phyloP scores from a whole-genome alignment of 2,888 invertebrate species.

The Toxonevra muliebris region DNA sequence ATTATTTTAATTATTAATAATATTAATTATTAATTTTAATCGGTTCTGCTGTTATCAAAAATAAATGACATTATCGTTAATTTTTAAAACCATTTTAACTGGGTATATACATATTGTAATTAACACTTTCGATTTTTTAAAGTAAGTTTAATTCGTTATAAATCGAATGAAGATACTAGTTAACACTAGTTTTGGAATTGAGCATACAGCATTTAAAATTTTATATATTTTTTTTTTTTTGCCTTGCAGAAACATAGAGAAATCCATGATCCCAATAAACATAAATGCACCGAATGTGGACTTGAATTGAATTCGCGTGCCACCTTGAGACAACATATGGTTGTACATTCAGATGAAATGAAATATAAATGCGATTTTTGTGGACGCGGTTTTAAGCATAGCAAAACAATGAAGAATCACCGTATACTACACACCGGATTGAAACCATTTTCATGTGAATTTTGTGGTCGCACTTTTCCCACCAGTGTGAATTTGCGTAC shows the following conservation, averaged over 20 bases:
- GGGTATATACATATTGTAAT: too few relatives aligned
- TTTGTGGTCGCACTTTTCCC: constrained; percentile 64
- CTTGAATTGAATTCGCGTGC: neutral
- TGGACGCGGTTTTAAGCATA: constrained; percentile 60
- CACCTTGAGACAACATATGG: neutral
- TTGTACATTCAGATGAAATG: constrained; percentile 44
- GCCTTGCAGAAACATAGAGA: neutral
- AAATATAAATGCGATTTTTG: constrained; percentile 60
- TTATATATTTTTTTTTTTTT: neutral
- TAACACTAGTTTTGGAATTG: neutral
- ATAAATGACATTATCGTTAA: too few relatives aligned
- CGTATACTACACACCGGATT: constrained; percentile 62
- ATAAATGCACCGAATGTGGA: neutral
- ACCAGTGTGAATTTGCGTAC: constrained; percentile 64
- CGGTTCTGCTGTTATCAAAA: too few relatives aligned
- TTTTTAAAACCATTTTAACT: too few relatives aligned
- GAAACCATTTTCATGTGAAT: constrained; percentile 63
- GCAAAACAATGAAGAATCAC: constrained; percentile 63
- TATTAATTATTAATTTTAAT: too few relatives aligned
- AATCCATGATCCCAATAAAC: neutral
- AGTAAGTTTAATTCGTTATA: too few relatives aligned
- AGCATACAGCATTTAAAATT: neutral
- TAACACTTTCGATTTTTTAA: too few relatives aligned
- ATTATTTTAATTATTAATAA: too few relatives aligned
- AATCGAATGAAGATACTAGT: too few relatives aligned